Percentiles rank a stretch among this genome's conserved stretches.
These are phyloP conservation scores for Ceyx cyanopectus DNA, from an alignment of 2,113 vertebrate genomes.

Conservation along the genomic window DNA sequence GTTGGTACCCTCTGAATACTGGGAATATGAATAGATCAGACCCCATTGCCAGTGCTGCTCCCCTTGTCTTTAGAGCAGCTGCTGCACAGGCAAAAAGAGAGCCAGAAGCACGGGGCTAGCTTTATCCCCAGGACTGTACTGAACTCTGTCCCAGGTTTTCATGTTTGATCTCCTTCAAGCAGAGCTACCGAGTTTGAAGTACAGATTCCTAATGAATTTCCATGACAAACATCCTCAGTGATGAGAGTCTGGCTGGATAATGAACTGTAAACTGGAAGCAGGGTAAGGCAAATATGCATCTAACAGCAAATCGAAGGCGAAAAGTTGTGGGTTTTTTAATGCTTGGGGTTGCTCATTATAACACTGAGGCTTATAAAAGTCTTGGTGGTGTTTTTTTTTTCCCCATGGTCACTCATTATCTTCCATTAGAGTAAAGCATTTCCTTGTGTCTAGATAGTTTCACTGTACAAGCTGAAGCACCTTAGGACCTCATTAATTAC, in stretches of 20 bases:
- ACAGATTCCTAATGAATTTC: conserved; percentile 12
- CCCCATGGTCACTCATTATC: background rate
- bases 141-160: background rate
- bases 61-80: background rate
- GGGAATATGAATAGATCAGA: background rate
- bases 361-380: background rate
- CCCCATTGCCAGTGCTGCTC: background rate
- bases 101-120: background rate
- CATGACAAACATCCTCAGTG: background rate
- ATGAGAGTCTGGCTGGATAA: conserved; percentile 42
- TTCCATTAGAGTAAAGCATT: background rate
- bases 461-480: background rate
- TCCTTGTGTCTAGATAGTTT: background rate
- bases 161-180: background rate
- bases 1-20: background rate
- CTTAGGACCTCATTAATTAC: background rate
- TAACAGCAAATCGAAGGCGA: background rate
- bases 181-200: background rate
- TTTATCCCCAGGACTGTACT: background rate
- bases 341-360: background rate
- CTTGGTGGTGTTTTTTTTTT: background rate
- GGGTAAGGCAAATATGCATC: background rate
- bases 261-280: conserved; percentile 27
- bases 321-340: background rate
- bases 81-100: background rate